A percentile compares a stretch with the other conserved stretches of the same genome.
Evolutionary conservation across 2,113 vertebrate genomes (phyloP).

Genomic region (Solea solea): DNA sequence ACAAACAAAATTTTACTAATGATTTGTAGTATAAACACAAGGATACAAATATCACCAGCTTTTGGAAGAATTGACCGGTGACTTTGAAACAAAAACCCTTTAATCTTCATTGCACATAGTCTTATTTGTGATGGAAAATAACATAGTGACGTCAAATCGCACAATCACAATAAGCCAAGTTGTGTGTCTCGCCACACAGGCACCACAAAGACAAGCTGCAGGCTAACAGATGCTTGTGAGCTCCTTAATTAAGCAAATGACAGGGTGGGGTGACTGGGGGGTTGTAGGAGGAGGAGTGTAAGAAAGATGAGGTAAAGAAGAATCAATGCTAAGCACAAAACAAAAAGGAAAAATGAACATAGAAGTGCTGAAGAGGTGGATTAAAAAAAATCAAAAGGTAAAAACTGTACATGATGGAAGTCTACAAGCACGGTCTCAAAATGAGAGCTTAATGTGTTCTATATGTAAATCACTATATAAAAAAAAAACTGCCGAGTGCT

Average conservation of each 20-base stretch:
- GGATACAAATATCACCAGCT: too few species aligned
- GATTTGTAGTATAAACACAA: too few species aligned
- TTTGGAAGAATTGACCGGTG: not conserved
- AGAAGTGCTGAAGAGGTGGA: not conserved
- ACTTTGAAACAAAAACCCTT: not conserved
- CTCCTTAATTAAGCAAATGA: conserved; percentile 74
- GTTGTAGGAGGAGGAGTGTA: not conserved
- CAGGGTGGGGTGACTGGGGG: not conserved
- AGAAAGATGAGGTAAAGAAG: conserved; percentile 3
- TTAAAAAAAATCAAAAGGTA: not conserved
- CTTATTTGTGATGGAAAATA: conserved; percentile 23
- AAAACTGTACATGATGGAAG: not conserved
- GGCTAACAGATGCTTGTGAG: conserved; percentile 73
- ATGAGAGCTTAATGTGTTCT: too few species aligned
- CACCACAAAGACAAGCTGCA: conserved; percentile 52
- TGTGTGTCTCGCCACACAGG: conserved; percentile 43
- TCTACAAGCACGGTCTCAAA: too few species aligned
- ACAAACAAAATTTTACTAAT: too few species aligned
- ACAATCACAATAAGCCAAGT: conserved; percentile 55
- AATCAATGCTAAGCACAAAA: conserved; percentile 8
- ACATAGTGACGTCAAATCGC: conserved; percentile 15
- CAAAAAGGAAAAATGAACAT: not conserved
- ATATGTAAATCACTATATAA: too few species aligned
- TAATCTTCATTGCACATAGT: not conserved
- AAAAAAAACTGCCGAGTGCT: too few species aligned